phyloP scores from a whole-genome alignment of 2,113 vertebrate species.

The Isichthys henryi region DNA sequence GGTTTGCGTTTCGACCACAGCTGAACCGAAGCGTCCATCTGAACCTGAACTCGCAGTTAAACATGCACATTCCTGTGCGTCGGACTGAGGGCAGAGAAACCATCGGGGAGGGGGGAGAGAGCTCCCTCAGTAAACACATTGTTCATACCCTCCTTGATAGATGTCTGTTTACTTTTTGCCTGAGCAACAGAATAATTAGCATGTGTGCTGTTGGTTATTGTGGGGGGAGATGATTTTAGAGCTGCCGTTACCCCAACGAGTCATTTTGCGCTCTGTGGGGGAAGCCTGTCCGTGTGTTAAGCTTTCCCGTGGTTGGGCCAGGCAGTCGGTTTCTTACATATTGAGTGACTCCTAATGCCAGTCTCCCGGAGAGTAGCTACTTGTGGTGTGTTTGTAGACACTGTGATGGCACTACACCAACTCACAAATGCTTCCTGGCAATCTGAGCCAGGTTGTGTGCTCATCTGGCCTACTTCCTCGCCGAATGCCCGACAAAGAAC shows the following conservation, averaged over 20 bases:
- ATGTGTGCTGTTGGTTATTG: slow-evolving; percentile 11
- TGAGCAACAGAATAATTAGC: slow-evolving; percentile 20
- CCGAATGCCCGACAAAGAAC: neutral
- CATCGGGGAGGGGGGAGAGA: neutral
- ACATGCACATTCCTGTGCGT: neutral
- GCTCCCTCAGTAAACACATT: slow-evolving; percentile 21
- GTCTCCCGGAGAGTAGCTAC: neutral
- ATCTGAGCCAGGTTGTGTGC: neutral
- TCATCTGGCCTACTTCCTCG: neutral
- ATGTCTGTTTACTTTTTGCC: slow-evolving; percentile 25
- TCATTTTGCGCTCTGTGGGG: neutral
- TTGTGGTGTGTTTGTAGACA: neutral
- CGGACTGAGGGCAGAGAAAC: neutral
- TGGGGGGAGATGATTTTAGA: slow-evolving; percentile 18
- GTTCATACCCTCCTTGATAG: slow-evolving; percentile 17
- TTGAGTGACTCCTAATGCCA: neutral
- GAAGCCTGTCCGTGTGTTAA: neutral
- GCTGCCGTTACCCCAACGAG: neutral
- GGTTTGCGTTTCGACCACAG: slow-evolving; percentile 5
- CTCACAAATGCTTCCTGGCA: neutral
- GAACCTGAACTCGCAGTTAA: slow-evolving; percentile 19
- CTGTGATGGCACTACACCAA: neutral
- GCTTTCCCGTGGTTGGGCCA: neutral
- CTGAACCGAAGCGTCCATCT: slow-evolving; percentile 11
- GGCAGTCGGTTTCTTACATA: neutral